These are phyloP conservation scores for Diadema setosum DNA, from an alignment of 35 echinoderm and acorn worm species.

Conservation along the genomic window DNA sequence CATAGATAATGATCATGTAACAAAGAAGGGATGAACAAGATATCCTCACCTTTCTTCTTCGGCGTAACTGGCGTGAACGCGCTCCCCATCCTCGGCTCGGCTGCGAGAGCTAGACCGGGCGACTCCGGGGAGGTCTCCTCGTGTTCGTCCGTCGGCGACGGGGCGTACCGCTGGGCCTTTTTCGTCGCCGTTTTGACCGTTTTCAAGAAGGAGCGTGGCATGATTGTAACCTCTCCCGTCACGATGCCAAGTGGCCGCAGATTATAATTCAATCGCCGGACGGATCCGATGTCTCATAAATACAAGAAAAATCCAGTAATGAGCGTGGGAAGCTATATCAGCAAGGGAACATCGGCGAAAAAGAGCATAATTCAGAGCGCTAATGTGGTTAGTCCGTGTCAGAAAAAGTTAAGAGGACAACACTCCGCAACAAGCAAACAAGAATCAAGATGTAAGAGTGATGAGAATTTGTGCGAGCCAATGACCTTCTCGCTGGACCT, in stretches of 20 bases:
- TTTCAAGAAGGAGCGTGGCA: constrained; percentile 1
- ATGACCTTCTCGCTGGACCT: neutral
- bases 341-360: neutral
- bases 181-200: neutral
- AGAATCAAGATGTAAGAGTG: no score
- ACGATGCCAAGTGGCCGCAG: no score
- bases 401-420: neutral
- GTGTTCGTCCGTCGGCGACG: neutral
- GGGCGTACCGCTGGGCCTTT: neutral
- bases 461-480: no score
- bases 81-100: constrained; percentile 37
- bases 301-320: neutral
- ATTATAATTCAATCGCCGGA: no score
- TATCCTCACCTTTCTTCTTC: constrained; percentile 17
- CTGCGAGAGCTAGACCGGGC: neutral
- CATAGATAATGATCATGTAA: no score
- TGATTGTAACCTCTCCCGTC: neutral
- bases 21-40: neutral
- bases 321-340: neutral
- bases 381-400: neutral
- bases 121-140: neutral
- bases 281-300: neutral
- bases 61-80: constrained; percentile 59
- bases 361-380: neutral
- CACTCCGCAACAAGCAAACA: neutral